Conservation (phyloP, 2,888 invertebrate genomes). For the Periphyllus acericola region DNA sequence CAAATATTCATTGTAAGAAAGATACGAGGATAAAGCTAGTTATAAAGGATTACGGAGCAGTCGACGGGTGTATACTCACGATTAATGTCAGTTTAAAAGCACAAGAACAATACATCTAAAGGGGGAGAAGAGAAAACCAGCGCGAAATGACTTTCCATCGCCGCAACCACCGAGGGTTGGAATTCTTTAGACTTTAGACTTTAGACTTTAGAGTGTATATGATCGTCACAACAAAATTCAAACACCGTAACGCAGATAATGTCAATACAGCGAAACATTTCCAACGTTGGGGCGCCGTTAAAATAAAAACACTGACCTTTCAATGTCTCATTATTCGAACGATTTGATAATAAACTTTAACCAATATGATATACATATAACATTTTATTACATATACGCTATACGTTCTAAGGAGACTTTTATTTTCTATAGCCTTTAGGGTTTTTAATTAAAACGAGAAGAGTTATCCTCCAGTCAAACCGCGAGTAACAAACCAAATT, state of each 20-base stretch:
- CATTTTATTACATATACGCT: no score
- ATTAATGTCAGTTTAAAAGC: conserved; percentile 38
- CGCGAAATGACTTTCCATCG: background rate
- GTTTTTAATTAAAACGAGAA: background rate
- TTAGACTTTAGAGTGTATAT: background rate
- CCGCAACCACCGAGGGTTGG: background rate
- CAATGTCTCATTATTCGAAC: background rate
- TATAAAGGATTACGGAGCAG: conserved; percentile 4
- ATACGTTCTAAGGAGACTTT: background rate
- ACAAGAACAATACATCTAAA: background rate
- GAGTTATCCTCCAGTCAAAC: no score
- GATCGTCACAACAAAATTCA: conserved; percentile 37
- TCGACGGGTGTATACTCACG: conserved; percentile 5
- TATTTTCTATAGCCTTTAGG: background rate
- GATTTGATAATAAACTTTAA: conserved; percentile 10
- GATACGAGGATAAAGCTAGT: conserved; percentile 15
- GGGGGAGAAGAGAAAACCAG: conserved; percentile 3
- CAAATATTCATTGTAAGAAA: conserved; percentile 16
- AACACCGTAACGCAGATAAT: conserved; percentile 53
- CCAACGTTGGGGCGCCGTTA: background rate
- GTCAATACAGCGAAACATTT: conserved; percentile 31
- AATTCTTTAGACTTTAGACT: background rate
- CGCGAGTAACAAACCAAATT: background rate
- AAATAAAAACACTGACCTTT: conserved; percentile 23
- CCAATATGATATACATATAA: background rate